Conservation (phyloP, 1,140 invertebrate genomes). For the Micrasema longulum region DNA sequence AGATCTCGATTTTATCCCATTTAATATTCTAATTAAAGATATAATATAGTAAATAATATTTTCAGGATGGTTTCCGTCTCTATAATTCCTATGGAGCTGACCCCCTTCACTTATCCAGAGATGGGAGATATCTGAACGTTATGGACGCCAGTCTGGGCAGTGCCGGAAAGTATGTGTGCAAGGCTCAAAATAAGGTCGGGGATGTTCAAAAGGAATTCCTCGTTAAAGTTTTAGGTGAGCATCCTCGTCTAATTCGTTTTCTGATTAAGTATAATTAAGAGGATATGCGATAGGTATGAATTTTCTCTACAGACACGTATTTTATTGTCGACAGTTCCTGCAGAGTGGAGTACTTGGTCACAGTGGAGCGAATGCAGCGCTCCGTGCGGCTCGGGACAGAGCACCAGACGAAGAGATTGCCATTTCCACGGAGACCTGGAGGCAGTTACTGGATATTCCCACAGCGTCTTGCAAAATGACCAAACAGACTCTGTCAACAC, state of each 20-base stretch:
- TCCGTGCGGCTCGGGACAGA: conserved; percentile 65
- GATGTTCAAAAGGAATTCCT: conserved; percentile 58
- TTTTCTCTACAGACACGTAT: too few species aligned
- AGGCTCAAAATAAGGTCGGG: conserved; percentile 61
- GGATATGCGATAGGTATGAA: too few species aligned
- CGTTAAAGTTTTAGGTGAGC: conserved; percentile 60
- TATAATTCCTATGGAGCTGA: conserved; percentile 31
- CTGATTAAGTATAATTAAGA: too few species aligned
- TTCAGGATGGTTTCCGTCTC: conserved; percentile 45
- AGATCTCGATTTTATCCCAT: too few species aligned
- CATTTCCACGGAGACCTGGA: conserved; percentile 60
- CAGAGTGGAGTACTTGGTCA: conserved; percentile 68
- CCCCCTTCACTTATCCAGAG: conserved; percentile 51
- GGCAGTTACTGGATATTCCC: conserved; percentile 26
- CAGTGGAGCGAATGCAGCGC: conserved; percentile 66
- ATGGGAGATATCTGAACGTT: conserved; percentile 52
- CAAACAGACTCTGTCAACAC: neutral
- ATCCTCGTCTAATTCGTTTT: too few species aligned
- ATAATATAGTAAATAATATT: too few species aligned
- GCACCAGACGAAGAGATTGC: conserved; percentile 59
- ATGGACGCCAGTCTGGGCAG: conserved; percentile 52
- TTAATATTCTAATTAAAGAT: too few species aligned
- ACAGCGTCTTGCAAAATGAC: neutral
- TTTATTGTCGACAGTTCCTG: conserved; percentile 61
- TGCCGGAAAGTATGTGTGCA: conserved; percentile 64